Evolutionary conservation across 2,888 invertebrate genomes (phyloP).

Genomic region (Anthrax anthrax): DNA sequence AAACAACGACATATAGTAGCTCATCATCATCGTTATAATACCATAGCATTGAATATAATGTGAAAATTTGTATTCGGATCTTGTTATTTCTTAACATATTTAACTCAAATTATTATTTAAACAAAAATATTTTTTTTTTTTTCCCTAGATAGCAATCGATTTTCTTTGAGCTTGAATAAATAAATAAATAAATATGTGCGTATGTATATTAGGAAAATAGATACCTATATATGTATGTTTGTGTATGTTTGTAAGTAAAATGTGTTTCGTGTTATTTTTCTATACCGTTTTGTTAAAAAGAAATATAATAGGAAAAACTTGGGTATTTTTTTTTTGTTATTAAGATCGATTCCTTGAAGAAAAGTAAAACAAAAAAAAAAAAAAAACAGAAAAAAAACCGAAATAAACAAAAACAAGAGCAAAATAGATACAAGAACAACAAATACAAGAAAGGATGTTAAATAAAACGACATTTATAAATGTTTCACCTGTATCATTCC

Average conservation of each 20-base stretch:
- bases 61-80: constrained; percentile 11
- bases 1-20: no score
- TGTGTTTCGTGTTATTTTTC: not conserved
- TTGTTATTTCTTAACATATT: constrained; percentile 7
- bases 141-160: constrained; percentile 8
- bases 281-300: not conserved
- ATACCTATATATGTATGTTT: no score
- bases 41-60: constrained; percentile 2
- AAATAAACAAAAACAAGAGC: no score
- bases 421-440: not conserved
- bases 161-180: not conserved
- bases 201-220: no score
- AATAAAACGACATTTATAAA: not conserved
- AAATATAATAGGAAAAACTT: not conserved
- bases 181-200: no score
- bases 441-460: not conserved
- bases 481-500: not conserved
- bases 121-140: constrained; percentile 7
- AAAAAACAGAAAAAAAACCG: no score
- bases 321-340: no score
- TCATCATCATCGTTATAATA: no score
- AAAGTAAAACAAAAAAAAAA: no score
- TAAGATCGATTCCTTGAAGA: no score
- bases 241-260: no score
- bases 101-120: constrained; percentile 5